These are phyloP conservation scores for Poeciliopsis infans DNA, from an alignment of 2,797 vertebrate species.

Conservation along the genomic window DNA sequence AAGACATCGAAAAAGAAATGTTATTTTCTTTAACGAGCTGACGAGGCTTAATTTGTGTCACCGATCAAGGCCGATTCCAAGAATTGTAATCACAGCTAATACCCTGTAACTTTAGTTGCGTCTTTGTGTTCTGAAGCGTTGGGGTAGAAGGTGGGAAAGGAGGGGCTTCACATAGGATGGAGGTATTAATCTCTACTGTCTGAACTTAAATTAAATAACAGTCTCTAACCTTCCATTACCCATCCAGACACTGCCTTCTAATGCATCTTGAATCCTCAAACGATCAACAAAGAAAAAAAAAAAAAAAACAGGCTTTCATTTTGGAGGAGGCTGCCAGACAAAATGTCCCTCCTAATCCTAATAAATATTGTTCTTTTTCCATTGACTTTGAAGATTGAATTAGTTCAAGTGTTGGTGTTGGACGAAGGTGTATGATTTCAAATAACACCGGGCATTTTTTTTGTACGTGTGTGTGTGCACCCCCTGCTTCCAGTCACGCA, in stretches of 20 bases:
- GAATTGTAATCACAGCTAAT: conserved; percentile 72
- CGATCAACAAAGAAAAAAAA: conserved; percentile 84
- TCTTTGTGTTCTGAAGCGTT: conserved; percentile 65
- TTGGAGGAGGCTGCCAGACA: conserved; percentile 84
- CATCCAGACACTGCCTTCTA: conserved; percentile 83
- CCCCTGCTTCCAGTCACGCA: conserved; percentile 84
- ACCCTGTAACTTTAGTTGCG: conserved; percentile 69
- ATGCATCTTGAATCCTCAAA: conserved; percentile 87
- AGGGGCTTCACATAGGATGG: conserved; percentile 64
- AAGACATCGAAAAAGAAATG: conserved; percentile 27
- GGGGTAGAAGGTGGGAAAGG: conserved; percentile 38
- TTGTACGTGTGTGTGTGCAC: conserved; percentile 14
- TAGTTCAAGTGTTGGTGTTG: conserved; percentile 87
- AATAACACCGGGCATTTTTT: conserved; percentile 84
- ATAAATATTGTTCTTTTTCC: conserved; percentile 88
- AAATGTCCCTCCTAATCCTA: conserved; percentile 86
- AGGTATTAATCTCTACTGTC: conserved; percentile 86
- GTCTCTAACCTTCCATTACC: conserved; percentile 87
- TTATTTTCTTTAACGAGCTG: conserved; percentile 36
- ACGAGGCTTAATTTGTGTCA: conserved; percentile 46
- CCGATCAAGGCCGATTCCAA: conserved; percentile 69
- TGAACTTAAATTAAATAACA: conserved; percentile 87
- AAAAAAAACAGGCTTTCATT: conserved; percentile 75
- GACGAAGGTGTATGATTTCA: conserved; percentile 87
- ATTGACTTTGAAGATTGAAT: conserved; percentile 88